Conservation (phyloP, 1,140 invertebrate genomes). For the Magallana gigas region DNA sequence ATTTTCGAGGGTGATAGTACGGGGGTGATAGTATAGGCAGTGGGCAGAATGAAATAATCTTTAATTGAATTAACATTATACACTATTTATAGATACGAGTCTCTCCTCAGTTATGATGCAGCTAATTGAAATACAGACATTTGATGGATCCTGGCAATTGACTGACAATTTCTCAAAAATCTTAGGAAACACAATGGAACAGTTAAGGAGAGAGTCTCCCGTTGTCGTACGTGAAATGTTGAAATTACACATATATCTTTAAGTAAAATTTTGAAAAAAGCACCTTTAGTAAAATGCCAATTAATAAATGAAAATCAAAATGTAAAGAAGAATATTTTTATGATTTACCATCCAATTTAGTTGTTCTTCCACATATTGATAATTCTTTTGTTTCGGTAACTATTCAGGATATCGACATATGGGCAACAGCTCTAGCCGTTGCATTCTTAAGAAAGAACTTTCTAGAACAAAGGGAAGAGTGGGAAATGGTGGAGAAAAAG, state of each 20-base stretch:
- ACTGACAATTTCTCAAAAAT: conserved; percentile 5
- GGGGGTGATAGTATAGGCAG: neutral
- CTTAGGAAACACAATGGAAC: neutral
- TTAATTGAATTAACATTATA: neutral
- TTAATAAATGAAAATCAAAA: no score
- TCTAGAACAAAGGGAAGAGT: conserved; percentile 11
- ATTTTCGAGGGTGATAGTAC: neutral
- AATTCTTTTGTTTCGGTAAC: no score
- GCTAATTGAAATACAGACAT: conserved; percentile 3
- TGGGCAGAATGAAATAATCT: neutral
- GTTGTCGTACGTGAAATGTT: neutral
- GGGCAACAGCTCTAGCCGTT: conserved; percentile 50
- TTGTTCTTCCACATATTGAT: no score
- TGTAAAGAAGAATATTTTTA: no score
- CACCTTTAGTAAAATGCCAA: no score
- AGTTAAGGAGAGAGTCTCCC: neutral
- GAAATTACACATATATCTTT: neutral
- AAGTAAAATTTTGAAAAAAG: no score
- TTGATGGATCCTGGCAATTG: conserved; percentile 37
- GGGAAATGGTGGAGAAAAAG: conserved; percentile 49
- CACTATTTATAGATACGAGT: neutral
- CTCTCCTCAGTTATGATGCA: neutral
- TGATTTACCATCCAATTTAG: no score
- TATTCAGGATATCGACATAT: conserved; percentile 13
- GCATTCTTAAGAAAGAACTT: conserved; percentile 38